Conservation (phyloP, 2,113 vertebrate species). For the Oreamnos americanus region DNA sequence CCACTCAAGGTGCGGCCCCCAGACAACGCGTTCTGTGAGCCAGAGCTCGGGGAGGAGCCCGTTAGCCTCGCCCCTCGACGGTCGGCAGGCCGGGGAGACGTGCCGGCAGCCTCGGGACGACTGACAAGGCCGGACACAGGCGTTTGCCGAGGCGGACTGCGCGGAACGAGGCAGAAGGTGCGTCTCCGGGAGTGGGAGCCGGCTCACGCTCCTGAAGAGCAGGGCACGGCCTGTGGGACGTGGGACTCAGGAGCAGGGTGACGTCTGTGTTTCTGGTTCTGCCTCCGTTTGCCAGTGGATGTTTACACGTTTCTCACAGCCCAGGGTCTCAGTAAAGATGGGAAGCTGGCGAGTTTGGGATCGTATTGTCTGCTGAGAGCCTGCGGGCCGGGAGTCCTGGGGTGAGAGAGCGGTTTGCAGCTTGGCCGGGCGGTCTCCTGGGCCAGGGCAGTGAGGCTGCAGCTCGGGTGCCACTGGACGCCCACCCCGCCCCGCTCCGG, state of each 20-base stretch:
- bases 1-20: background rate
- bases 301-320: background rate
- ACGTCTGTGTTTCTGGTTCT: background rate
- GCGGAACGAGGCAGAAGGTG: too few relatives aligned
- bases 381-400: background rate
- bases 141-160: background rate
- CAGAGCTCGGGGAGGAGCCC: background rate
- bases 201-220: too few relatives aligned
- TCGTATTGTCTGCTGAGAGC: background rate
- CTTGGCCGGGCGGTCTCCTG: background rate
- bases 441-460: background rate
- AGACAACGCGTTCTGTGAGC: background rate
- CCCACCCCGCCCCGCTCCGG: background rate
- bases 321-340: background rate
- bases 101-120: fast-evolving
- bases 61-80: fast-evolving
- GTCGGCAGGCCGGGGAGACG: background rate
- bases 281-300: background rate
- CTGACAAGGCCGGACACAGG: background rate
- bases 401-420: background rate
- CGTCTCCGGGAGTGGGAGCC: background rate
- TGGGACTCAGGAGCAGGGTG: background rate
- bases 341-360: background rate
- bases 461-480: fast-evolving
- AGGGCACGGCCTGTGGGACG: background rate